Evolutionary conservation across 1,140 invertebrate species (phyloP).

Genomic region (Drosophila punjabiensis): DNA sequence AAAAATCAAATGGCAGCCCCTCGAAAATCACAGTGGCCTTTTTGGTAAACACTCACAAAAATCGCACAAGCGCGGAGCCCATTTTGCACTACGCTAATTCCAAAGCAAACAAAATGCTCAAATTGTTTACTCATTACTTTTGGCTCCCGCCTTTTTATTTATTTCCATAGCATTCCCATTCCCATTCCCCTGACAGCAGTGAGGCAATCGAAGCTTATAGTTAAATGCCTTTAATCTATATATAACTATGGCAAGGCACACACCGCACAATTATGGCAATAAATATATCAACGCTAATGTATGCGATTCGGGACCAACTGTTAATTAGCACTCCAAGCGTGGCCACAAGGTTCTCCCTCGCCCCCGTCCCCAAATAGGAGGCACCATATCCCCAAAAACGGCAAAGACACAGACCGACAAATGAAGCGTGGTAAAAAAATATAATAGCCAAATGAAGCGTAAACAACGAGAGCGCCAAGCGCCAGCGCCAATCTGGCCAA

Average conservation of each 20-base stretch:
- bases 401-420: slow-evolving; percentile 46
- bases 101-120: slow-evolving; percentile 57
- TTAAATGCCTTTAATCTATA: slow-evolving; percentile 54
- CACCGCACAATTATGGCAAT: slow-evolving; percentile 58
- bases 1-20: slow-evolving; percentile 11
- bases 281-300: slow-evolving; percentile 62
- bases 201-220: slow-evolving; percentile 41
- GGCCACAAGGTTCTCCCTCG: slow-evolving; percentile 18
- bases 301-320: slow-evolving; percentile 61
- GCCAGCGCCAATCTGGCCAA: slow-evolving; percentile 45
- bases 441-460: slow-evolving; percentile 70
- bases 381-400: slow-evolving; percentile 32
- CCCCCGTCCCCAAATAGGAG: slow-evolving; percentile 9
- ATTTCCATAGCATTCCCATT: slow-evolving; percentile 15
- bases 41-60: slow-evolving; percentile 53
- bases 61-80: slow-evolving; percentile 43
- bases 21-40: slow-evolving; percentile 20
- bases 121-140: slow-evolving; percentile 70
- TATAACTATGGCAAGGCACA: slow-evolving; percentile 47
- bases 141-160: slow-evolving; percentile 27
- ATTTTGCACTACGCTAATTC: slow-evolving; percentile 69
- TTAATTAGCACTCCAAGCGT: slow-evolving; percentile 68
- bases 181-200: slow-evolving; percentile 7
- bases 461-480: slow-evolving; percentile 51
- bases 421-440: slow-evolving; percentile 65